Evolutionary conservation across 2,797 vertebrate genomes (phyloP).

Genomic region (Scolopax bukidnonensis): DNA sequence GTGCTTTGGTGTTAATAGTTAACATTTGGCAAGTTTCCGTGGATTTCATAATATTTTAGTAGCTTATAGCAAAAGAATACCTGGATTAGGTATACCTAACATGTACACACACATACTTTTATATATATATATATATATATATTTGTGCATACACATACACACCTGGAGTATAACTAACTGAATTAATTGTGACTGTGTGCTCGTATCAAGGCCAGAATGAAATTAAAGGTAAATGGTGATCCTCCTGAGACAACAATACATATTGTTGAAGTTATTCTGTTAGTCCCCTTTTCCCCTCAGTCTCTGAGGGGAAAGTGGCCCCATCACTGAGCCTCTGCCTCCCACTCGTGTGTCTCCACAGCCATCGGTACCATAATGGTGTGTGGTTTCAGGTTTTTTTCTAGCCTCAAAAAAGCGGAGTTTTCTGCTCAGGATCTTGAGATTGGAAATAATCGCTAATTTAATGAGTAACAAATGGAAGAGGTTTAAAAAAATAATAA

Average conservation of each 20-base stretch:
- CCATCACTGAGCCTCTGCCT: neutral
- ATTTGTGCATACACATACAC: accelerated
- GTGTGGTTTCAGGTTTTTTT: neutral
- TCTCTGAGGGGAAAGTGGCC: neutral
- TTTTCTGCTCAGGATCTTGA: neutral
- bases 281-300: neutral
- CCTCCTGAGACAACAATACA: neutral
- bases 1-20: neutral
- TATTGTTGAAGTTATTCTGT: neutral
- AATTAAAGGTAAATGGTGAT: neutral
- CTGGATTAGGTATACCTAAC: neutral
- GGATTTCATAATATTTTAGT: neutral
- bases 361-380: neutral
- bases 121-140: neutral
- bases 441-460: neutral
- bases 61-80: neutral
- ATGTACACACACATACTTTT: neutral
- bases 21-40: neutral
- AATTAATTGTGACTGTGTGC: neutral
- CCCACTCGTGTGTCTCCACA: neutral
- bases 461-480: neutral
- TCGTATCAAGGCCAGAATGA: neutral
- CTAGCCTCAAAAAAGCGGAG: neutral
- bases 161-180: too few species aligned
- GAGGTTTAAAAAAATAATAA: neutral